Evolutionary conservation across 64 coral and sea anemone species (phyloP), one percentile per base, ranked within the genome.

Genomic region (Hydrozoanthus tunicans): DNA sequence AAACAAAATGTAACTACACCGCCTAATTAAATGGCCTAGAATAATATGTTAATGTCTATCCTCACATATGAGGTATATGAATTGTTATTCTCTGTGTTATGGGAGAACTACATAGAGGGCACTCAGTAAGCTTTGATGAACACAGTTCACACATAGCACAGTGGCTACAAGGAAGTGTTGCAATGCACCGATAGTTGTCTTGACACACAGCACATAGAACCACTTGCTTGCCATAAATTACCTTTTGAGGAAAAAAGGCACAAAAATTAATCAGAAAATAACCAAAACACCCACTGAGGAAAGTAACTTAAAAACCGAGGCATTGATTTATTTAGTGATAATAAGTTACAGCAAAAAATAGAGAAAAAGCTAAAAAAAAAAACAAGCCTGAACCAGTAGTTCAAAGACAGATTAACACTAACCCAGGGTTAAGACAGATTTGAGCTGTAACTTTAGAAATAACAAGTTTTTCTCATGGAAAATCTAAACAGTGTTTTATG

Each of bases 81-180:
- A 95, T 93, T 92, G 88, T 77, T 62, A 93, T 93, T 91, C 90
- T 91, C 93, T 99, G 92, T 43, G 92, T 83, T 58, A 99, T 96
- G 73, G 89, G 97, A 73, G 86, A 84, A 80, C 90, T 92, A 89
- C 97, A 99, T 23, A 81, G 51, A 17, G 97, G 97, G 64, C 97
- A 99, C 56, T 99, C 94, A 0, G 86, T 60, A 57, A 89, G 89
- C 85, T 91, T 89, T 73, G 92, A 62, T 24, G 97, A 94, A 70
- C 97, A 99, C 74, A 86, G 72, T 77, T 99, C 97, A 65, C 97
- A 99, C 91, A 99, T 91, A 12, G 91, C 76, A 95, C 92, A 96
- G 69, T 99, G 97, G 78, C 80, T 91, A 92, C 97, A 99, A 64
- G 97, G 97, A 11, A 93, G 90, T 56, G 97, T 99, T 56, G 95